These are phyloP conservation scores for Bostrychus sinensis DNA, from an alignment of 2,113 vertebrate genomes.

Conservation along the genomic window DNA sequence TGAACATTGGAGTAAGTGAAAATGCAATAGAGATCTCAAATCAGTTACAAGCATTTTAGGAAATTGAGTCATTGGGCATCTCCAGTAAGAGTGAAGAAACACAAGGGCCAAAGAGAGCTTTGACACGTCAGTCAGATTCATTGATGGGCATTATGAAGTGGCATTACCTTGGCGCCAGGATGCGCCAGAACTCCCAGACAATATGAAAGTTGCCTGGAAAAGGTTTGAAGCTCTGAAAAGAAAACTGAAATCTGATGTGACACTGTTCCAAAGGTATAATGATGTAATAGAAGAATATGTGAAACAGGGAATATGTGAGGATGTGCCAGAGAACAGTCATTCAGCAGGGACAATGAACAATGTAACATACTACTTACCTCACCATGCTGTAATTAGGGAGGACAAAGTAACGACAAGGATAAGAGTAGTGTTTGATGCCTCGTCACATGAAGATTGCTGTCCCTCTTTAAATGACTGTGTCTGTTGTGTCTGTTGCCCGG, in stretches of 20 bases:
- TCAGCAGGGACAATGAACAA: not conserved
- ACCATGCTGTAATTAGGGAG: not conserved
- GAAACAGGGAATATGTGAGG: not conserved
- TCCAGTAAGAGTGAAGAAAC: not conserved
- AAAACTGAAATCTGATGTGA: conserved; percentile 1
- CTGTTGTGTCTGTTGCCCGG: too few species aligned
- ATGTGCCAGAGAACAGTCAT: too few species aligned
- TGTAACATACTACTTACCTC: not conserved
- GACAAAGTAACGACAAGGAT: not conserved
- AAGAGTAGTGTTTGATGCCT: conserved; percentile 40
- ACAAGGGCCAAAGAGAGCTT: not conserved
- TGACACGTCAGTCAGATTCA: too few species aligned
- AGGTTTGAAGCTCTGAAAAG: conserved; percentile 4
- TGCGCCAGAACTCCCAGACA: not conserved
- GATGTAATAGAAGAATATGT: not conserved
- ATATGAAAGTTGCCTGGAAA: not conserved
- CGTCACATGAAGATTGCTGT: conserved; percentile 31
- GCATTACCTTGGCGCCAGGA: not conserved
- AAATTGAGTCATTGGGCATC: not conserved
- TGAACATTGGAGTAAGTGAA: not conserved
- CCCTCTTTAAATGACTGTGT: conserved; percentile 32
- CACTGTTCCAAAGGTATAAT: not conserved
- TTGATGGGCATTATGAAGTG: not conserved
- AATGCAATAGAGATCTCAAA: not conserved
- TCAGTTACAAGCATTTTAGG: not conserved